Conservation (phyloP, 2,113 vertebrate species). For the Chaetorhynchus papuensis region DNA sequence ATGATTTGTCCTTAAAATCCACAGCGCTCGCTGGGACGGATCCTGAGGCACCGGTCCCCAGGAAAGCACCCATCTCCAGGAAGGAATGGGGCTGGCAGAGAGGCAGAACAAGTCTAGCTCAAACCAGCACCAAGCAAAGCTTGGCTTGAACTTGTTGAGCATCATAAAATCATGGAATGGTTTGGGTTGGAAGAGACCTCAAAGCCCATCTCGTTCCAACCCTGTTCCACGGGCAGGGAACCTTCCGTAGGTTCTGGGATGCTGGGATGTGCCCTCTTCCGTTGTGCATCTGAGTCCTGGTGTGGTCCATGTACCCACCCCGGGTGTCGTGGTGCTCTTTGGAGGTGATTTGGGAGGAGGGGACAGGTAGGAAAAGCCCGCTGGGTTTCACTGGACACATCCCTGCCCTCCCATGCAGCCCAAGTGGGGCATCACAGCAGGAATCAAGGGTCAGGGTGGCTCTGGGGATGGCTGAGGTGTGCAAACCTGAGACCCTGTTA, state of each 20-base stretch:
- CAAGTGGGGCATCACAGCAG: neutral
- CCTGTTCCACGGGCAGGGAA: neutral
- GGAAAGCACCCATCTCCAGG: fast-evolving
- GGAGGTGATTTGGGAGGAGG: neutral
- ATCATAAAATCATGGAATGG: fast-evolving
- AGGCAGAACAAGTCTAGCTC: neutral
- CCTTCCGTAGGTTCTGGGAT: fast-evolving
- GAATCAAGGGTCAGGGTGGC: neutral
- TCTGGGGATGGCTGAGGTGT: neutral
- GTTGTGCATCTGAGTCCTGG: fast-evolving
- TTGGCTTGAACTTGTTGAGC: neutral
- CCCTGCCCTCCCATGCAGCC: neutral
- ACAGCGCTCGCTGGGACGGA: fast-evolving
- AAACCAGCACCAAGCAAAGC: neutral
- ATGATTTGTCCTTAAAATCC: neutral
- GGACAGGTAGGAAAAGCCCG: neutral
- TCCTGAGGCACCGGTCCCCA: neutral
- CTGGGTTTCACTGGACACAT: fast-evolving
- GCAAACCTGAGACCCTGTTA: neutral
- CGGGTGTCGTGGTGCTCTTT: fast-evolving
- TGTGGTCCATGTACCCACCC: fast-evolving
- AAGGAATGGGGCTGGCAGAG: neutral
- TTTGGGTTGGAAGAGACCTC: neutral
- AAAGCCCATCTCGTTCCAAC: neutral
- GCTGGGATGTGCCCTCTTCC: neutral